phyloP scores from a whole-genome alignment of 1,140 invertebrate genomes.

The Drosophila nasuta region DNA sequence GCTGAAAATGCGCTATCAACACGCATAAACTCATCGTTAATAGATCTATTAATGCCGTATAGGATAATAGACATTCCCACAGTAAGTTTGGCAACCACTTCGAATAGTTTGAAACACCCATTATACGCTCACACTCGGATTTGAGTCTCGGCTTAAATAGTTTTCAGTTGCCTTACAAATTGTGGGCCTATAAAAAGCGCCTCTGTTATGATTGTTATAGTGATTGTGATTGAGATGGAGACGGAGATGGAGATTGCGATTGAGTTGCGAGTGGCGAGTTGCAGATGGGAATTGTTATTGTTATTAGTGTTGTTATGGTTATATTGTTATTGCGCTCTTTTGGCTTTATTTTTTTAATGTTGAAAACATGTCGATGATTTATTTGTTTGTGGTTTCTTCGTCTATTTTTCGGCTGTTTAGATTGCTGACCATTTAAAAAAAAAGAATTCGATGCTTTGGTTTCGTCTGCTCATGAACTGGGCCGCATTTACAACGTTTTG shows the following conservation, averaged over 20 bases:
- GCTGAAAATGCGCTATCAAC: neutral
- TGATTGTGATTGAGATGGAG: conserved; percentile 4
- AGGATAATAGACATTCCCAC: conserved; percentile 1
- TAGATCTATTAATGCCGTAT: neutral
- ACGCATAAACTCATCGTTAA: conserved; percentile 10
- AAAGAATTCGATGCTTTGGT: conserved; percentile 2
- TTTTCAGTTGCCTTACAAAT: conserved; percentile 15
- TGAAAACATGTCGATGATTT: conserved; percentile 53
- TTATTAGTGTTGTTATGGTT: conserved; percentile 22
- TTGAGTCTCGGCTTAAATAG: neutral
- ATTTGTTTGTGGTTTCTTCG: conserved; percentile 41
- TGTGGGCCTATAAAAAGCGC: conserved; percentile 14
- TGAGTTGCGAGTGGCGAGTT: too few relatives aligned
- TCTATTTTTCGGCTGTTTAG: neutral
- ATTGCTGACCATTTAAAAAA: neutral
- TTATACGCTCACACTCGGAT: neutral
- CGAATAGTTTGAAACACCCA: neutral
- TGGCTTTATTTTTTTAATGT: conserved; percentile 38
- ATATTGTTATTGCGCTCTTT: conserved; percentile 42
- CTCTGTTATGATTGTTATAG: conserved; percentile 11
- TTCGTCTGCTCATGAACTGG: conserved; percentile 17
- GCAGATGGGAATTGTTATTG: conserved; percentile 5
- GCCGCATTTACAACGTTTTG: neutral
- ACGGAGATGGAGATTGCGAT: too few relatives aligned
- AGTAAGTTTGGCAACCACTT: conserved; percentile 1